Evolutionary conservation across 2,113 vertebrate species (phyloP).

Genomic region (Eptesicus fuscus): DNA sequence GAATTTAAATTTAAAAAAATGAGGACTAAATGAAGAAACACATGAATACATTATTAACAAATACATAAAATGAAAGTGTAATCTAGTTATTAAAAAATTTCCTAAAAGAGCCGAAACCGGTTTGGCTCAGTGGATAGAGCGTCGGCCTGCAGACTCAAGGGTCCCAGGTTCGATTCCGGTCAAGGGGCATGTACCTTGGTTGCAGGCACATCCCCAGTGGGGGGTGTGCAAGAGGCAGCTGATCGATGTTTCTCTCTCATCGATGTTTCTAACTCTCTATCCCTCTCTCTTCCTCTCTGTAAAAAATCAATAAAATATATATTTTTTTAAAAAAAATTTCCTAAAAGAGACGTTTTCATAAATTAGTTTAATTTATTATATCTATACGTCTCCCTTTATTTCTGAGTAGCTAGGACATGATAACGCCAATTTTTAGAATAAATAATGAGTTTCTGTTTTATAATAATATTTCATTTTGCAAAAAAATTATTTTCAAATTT

Average conservation of each 20-base stretch:
- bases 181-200: too few relatives aligned
- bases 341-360: slow-evolving; percentile 31
- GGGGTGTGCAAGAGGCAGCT: too few relatives aligned
- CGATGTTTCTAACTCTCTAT: too few relatives aligned
- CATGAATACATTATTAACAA: not conserved
- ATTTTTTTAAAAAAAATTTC: too few relatives aligned
- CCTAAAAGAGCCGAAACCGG: slow-evolving; percentile 38
- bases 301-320: too few relatives aligned
- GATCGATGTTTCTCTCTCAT: too few relatives aligned
- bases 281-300: too few relatives aligned
- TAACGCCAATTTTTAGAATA: not conserved
- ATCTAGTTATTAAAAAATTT: not conserved
- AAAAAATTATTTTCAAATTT: not conserved
- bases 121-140: too few relatives aligned
- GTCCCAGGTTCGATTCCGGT: too few relatives aligned
- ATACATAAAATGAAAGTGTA: not conserved
- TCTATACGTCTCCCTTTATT: not conserved
- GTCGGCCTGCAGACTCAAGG: too few relatives aligned
- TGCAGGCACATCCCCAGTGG: too few relatives aligned
- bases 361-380: not conserved
- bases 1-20: not conserved
- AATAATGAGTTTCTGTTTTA: not conserved
- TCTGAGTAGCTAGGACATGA: slow-evolving; percentile 18
- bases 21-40: slow-evolving; percentile 8
- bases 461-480: slow-evolving; percentile 1